A percentile compares a stretch with the other conserved stretches of the same genome.
phyloP scores from a whole-genome alignment of 2,113 vertebrate genomes.

The Boleophthalmus pectinirostris region DNA sequence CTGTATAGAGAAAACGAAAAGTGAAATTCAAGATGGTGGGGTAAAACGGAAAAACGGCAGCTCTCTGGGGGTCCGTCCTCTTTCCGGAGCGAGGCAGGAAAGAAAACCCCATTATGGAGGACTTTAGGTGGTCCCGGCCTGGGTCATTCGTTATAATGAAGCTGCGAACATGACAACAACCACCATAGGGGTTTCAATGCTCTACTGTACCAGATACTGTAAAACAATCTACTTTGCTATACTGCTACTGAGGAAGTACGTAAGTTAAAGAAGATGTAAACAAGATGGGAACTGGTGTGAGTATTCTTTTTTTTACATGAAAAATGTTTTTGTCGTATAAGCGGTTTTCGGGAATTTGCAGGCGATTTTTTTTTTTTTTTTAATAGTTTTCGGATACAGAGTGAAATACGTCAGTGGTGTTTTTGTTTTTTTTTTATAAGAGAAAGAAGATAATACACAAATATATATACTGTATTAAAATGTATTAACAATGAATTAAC shows the following conservation, averaged over 20 bases:
- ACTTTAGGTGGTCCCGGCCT: conserved; percentile 79
- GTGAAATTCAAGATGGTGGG: conserved; percentile 88
- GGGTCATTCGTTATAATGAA: conserved; percentile 84
- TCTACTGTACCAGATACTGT: background rate
- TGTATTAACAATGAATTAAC: too few relatives aligned
- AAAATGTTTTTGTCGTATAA: background rate
- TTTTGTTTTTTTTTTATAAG: too few relatives aligned
- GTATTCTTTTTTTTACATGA: background rate
- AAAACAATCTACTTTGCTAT: background rate
- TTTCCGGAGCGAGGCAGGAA: conserved; percentile 79
- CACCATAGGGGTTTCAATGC: conserved; percentile 22
- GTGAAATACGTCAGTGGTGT: too few relatives aligned
- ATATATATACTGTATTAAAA: too few relatives aligned
- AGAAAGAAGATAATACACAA: too few relatives aligned
- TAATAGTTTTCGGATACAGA: too few relatives aligned
- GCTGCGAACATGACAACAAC: conserved; percentile 80
- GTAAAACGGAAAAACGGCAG: conserved; percentile 74
- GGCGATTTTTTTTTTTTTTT: too few relatives aligned
- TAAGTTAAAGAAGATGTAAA: background rate
- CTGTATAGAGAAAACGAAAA: conserved; percentile 71
- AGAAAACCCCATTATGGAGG: conserved; percentile 72
- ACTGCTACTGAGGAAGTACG: background rate
- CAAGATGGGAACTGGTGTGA: too few relatives aligned
- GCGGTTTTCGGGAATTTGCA: too few relatives aligned
- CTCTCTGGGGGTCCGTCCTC: conserved; percentile 80